Base-by-base conservation (phyloP, 2,113 vertebrate genomes). In the Hemiscyllium ocellatum region DNA sequence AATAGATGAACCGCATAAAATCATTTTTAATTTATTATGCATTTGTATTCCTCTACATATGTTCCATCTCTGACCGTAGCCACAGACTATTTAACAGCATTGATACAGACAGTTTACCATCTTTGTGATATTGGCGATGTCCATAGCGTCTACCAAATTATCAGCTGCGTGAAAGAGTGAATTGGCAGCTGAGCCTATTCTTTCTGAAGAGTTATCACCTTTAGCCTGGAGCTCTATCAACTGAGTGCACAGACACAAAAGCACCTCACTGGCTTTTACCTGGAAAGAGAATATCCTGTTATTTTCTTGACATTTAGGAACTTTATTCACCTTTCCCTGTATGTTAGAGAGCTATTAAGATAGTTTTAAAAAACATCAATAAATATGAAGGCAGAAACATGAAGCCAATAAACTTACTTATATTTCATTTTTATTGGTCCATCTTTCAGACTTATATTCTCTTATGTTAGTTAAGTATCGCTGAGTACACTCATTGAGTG, bases 251-350 rank as follows among this genome's bases (percentile, higher is more conserved):
- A 90, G 52, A 0, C 0, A 33, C 87, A n/a, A 29, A 61, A 90
- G 87, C 52, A 90, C 87, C 29, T 90, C 87, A n/a, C 87, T 61
- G 52, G 52, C 87, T 33, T 61, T 90, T 17, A 90, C 87, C 87
- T 90, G 52, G 2, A 52, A 10, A 65, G 87, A 90, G 61, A n/a
- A 56, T 61, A 26, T 90, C 50, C 26, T n/a, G 5, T 90, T 33
- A 65, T 89, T 89, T 61, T 89, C 86, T 52, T 61, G 87, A 61
- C 26, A 90, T 90, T 61, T 26, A 52, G 85, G 42, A 50, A 87
- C 17, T 8, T 86, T 0, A 85, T 20, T 47, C 37, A 42, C n/a
- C 20, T 89, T 52, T 52, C 8, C 26, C 86, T 56, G 80, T 83
- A 37, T 19, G n/a, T 83, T 42, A 83, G 37, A 4, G n/a, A 42